Conservation (phyloP, 2,113 vertebrate species). For the Muscicapa adusta region DNA sequence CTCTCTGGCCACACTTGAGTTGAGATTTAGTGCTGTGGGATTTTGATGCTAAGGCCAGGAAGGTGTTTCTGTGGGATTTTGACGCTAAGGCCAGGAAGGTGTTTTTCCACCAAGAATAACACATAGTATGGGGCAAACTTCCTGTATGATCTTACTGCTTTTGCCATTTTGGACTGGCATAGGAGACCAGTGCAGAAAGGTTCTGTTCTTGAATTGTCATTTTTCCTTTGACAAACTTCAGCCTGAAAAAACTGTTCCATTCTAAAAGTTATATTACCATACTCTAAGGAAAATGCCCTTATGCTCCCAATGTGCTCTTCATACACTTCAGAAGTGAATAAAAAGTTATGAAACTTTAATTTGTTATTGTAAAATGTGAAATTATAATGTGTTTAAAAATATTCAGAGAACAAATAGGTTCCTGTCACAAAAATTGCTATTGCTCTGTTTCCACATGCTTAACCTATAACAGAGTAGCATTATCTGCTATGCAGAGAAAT, state of each 20-base stretch:
- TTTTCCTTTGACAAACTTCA: not conserved
- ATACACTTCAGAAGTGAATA: not conserved
- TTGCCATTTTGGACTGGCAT: not conserved
- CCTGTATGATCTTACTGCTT: not conserved
- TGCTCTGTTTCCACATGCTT: not conserved
- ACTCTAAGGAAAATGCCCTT: not conserved
- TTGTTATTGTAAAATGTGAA: not conserved
- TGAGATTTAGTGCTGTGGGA: not conserved
- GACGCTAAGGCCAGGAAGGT: not conserved
- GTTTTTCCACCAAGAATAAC: constrained; percentile 20
- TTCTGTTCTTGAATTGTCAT: not conserved
- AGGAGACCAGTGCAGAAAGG: not conserved
- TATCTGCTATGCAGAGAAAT: not conserved
- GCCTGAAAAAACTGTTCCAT: not conserved
- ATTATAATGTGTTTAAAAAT: not conserved
- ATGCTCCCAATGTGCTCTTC: not conserved
- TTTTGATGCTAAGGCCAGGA: constrained; percentile 1
- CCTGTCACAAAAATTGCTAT: not conserved
- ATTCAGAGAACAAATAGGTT: not conserved
- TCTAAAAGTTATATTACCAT: not conserved
- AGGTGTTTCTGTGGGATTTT: not conserved
- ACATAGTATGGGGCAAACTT: not conserved
- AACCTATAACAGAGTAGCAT: not conserved
- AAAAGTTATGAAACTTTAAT: not conserved
- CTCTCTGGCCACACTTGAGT: not conserved